Evolutionary conservation across 2,113 vertebrate species (phyloP), one percentile per base, ranked within the genome.

Genomic region (Columbina picui): DNA sequence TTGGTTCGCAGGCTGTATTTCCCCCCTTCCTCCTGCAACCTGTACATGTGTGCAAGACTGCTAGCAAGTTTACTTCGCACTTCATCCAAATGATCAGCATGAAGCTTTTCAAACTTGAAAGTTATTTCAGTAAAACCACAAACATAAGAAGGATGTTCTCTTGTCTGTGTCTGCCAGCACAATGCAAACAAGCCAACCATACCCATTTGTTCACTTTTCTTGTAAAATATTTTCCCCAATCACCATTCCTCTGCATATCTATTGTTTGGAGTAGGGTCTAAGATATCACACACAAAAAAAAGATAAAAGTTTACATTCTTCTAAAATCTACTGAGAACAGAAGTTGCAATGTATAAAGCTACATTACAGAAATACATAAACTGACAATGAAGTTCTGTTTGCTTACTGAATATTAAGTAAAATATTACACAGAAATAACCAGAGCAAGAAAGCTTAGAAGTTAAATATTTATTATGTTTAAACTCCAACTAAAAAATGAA

Each of bases 381-480:
- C 14, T 1, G 39, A 63, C 85, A 87, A 85, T 69, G 71, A 80
- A 15, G 36, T 52, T 89, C 53, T 5, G 6, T 69, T 49, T 84
- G 14, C 77, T 73, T 89, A 63, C 21, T 63, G 67, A 85, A 73
- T 65, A 53, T 61, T 41, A 87, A 78, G 91, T 86, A 81, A 94
- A 94, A 87, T 89, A 92, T 94, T 94, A 75, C 41, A 84, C 73
- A 71, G 64, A 77, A 60, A 75, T 56, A 94, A 89, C 70, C 69
- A 67, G 76, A 93, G 86, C 80, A 94, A 89, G 64, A 78, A 89
- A 89, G 25, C 60, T 81, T 77, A 87, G 73, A 84, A 90, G 89
- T 96, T 93, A 94, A 95, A 91, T 87, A 95, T 93, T 94, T 85
- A 69, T 92, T 61, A 47, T 60, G 19, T 67, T 94, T 81, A 64